Evolutionary conservation across 1,140 invertebrate genomes (phyloP).

Genomic region (Lepidurus couesii): DNA sequence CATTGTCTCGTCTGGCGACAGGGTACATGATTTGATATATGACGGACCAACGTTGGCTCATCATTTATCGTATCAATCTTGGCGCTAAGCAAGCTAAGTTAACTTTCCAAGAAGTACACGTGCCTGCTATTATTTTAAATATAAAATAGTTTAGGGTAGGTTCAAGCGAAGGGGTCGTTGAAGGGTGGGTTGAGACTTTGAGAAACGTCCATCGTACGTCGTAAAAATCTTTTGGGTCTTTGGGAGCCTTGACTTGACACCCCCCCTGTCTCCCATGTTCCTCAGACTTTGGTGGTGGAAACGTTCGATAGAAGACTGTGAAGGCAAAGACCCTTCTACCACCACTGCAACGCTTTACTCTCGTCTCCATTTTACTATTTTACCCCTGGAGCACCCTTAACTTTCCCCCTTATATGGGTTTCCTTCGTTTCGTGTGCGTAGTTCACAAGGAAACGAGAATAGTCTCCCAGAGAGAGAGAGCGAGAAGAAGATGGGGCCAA

Average conservation of each 20-base stretch:
- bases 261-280: not conserved
- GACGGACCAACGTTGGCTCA: not conserved
- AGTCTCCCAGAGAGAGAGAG: not conserved
- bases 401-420: not conserved
- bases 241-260: not conserved
- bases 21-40: conserved; percentile 16
- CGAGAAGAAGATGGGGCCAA: not conserved
- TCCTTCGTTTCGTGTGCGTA: not conserved
- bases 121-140: not conserved
- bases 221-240: no score
- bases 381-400: not conserved
- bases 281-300: not conserved
- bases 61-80: not conserved
- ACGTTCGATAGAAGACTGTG: conserved; percentile 13
- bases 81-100: not conserved
- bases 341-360: not conserved
- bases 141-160: not conserved
- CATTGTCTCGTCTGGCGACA: conserved; percentile 1
- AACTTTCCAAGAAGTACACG: not conserved
- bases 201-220: not conserved
- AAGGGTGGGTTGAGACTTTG: not conserved
- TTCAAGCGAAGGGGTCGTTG: not conserved
- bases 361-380: conserved; percentile 1
- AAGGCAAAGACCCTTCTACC: not conserved
- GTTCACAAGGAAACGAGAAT: not conserved